These are phyloP conservation scores for Microchirus variegatus DNA, from an alignment of 2,797 vertebrate species.

Conservation along the genomic window DNA sequence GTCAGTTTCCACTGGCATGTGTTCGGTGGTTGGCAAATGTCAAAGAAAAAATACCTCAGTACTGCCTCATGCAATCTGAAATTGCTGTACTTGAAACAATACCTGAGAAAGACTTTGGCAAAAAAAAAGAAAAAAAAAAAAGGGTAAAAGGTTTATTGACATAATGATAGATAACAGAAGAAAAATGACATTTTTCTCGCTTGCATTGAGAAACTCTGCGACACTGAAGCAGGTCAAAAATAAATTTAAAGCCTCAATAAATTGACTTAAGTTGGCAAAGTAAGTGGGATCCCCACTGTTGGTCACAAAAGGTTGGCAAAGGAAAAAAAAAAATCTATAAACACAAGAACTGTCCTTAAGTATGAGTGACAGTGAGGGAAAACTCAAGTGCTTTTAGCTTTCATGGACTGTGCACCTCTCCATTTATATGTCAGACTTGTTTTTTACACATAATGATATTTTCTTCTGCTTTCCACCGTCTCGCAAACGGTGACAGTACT, in stretches of 20 bases:
- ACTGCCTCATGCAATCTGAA: conserved; percentile 8
- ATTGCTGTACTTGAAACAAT: conserved; percentile 5
- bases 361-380: conserved; percentile 51
- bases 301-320: conserved; percentile 25
- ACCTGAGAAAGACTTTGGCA: conserved; percentile 7
- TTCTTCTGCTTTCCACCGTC: conserved; percentile 25
- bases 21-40: conserved; percentile 24
- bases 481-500: conserved; percentile 29
- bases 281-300: conserved; percentile 30
- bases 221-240: conserved; percentile 31
- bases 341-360: conserved; percentile 35
- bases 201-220: conserved; percentile 16
- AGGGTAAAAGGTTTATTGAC: conserved; percentile 26
- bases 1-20: conserved; percentile 8
- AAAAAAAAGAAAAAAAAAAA: too few relatives aligned
- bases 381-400: conserved; percentile 38
- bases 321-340: conserved; percentile 23
- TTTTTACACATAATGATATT: conserved; percentile 40
- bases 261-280: conserved; percentile 44
- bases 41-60: conserved; percentile 7
- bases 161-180: conserved; percentile 40
- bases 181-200: conserved; percentile 22
- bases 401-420: conserved; percentile 24
- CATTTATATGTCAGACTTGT: conserved; percentile 33
- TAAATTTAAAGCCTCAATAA: conserved; percentile 46